Conservation (phyloP, 2,797 vertebrate genomes). For the Furcifer pardalis region DNA sequence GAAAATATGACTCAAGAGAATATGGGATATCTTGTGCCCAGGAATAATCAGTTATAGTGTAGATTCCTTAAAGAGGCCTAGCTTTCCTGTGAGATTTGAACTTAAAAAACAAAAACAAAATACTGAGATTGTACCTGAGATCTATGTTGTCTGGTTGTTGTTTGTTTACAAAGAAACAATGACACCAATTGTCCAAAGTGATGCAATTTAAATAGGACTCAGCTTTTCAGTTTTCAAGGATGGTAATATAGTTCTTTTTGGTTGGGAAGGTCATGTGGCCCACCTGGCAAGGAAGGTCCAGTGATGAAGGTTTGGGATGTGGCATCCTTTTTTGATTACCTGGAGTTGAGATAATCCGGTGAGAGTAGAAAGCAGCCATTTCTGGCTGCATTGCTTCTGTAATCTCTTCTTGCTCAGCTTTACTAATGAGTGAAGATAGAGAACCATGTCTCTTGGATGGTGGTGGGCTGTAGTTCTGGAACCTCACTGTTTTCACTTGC, state of each 20-base stretch:
- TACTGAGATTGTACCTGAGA: background rate
- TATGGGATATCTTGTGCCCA: fast-evolving
- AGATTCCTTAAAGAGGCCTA: fast-evolving
- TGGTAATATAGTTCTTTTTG: conserved; percentile 80
- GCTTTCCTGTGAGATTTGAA: background rate
- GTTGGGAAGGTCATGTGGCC: conserved; percentile 78
- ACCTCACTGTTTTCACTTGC: conserved; percentile 93
- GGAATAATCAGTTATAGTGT: fast-evolving
- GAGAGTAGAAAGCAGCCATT: conserved; percentile 78
- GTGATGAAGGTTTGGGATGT: conserved; percentile 72
- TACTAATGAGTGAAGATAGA: conserved; percentile 69
- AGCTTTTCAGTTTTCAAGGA: conserved; percentile 67
- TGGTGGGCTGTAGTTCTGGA: conserved; percentile 86
- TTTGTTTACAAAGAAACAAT: background rate
- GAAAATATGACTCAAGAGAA: background rate
- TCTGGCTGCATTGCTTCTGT: conserved; percentile 70
- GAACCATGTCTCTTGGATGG: conserved; percentile 78
- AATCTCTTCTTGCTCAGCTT: conserved; percentile 66
- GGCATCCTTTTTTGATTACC: conserved; percentile 79
- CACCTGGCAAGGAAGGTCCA: conserved; percentile 66
- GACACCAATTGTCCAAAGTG: conserved; percentile 11
- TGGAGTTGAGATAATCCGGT: conserved; percentile 77
- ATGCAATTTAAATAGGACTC: conserved; percentile 35
- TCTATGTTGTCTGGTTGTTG: background rate
- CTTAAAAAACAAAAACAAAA: fast-evolving